Evolutionary conservation across 2,113 vertebrate genomes (phyloP).

Genomic region (Astatoreochromis straeleni): DNA sequence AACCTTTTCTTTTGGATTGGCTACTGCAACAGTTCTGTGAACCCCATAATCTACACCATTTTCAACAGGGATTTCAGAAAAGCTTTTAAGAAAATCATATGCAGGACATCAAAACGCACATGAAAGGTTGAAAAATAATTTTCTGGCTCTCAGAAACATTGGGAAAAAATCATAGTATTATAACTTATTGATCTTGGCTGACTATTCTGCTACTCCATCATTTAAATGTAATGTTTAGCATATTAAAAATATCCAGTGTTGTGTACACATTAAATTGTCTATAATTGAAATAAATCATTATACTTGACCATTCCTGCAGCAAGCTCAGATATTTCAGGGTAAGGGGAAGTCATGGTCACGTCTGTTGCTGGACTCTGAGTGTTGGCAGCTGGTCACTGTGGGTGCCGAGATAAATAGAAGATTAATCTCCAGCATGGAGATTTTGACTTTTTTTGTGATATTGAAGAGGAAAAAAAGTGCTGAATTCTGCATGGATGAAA

Average conservation of each 20-base stretch:
- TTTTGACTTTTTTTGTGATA: neutral
- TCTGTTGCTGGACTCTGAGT: neutral
- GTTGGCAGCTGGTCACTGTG: neutral
- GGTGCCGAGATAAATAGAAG: neutral
- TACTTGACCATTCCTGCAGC: neutral
- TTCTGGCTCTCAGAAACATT: neutral
- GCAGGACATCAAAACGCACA: slow-evolving; percentile 60
- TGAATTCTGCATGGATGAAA: neutral
- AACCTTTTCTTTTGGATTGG: slow-evolving; percentile 95
- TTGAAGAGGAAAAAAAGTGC: neutral
- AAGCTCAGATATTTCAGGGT: neutral
- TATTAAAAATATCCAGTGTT: neutral
- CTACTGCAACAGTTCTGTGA: slow-evolving; percentile 90
- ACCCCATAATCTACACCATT: slow-evolving; percentile 88
- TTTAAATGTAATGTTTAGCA: slow-evolving; percentile 20
- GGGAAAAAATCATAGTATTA: neutral
- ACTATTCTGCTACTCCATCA: neutral
- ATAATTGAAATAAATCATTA: slow-evolving; percentile 33
- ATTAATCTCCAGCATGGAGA: neutral
- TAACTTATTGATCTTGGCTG: neutral
- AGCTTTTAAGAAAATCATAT: slow-evolving; percentile 81
- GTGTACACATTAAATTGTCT: slow-evolving; percentile 34
- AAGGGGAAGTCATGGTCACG: neutral
- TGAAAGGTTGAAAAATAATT: neutral
- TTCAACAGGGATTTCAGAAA: slow-evolving; percentile 88